Evolutionary conservation across 2,797 vertebrate genomes (phyloP).

Genomic region (Acanthopagrus latus): DNA sequence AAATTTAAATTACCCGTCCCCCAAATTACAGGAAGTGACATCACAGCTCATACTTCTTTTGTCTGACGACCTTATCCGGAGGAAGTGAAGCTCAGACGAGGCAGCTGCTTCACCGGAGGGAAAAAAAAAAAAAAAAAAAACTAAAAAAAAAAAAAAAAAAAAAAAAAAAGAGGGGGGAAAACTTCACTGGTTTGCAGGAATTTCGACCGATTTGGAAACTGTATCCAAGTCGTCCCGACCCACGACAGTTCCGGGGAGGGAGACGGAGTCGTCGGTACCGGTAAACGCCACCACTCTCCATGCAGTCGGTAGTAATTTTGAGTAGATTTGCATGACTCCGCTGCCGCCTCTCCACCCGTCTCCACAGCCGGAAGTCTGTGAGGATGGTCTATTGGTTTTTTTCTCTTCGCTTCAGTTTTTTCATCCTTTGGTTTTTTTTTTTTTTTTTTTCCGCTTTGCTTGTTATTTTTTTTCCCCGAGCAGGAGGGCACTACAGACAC

Average conservation of each 20-base stretch:
- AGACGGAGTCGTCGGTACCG: slow-evolving; percentile 68
- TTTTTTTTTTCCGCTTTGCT: slow-evolving; percentile 46
- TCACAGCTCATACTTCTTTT: slow-evolving; percentile 67
- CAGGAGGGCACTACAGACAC: slow-evolving; percentile 57
- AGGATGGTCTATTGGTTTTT: slow-evolving; percentile 75
- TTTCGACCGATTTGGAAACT: slow-evolving; percentile 62
- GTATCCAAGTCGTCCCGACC: slow-evolving; percentile 54
- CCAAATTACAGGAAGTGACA: slow-evolving; percentile 78
- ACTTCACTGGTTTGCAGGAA: slow-evolving; percentile 72
- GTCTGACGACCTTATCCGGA: slow-evolving; percentile 83
- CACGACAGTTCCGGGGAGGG: slow-evolving; percentile 66
- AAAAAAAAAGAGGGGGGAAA: slow-evolving; percentile 74
- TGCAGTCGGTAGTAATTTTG: slow-evolving; percentile 66
- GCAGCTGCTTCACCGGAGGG: slow-evolving; percentile 80
- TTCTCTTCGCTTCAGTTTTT: slow-evolving; percentile 65
- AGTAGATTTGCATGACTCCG: slow-evolving; percentile 72
- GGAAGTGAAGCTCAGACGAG: slow-evolving; percentile 86
- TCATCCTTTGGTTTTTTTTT: slow-evolving; percentile 57
- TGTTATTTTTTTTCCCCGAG: slow-evolving; percentile 74
- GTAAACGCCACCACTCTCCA: slow-evolving; percentile 77
- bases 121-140: slow-evolving; percentile 59
- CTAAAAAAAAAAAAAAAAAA: slow-evolving; percentile 61
- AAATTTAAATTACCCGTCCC: slow-evolving; percentile 16
- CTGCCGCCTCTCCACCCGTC: slow-evolving; percentile 75
- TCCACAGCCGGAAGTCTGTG: slow-evolving; percentile 87